phyloP scores from a whole-genome alignment of 2,888 invertebrate genomes.

The Nesidiocoris tenuis region DNA sequence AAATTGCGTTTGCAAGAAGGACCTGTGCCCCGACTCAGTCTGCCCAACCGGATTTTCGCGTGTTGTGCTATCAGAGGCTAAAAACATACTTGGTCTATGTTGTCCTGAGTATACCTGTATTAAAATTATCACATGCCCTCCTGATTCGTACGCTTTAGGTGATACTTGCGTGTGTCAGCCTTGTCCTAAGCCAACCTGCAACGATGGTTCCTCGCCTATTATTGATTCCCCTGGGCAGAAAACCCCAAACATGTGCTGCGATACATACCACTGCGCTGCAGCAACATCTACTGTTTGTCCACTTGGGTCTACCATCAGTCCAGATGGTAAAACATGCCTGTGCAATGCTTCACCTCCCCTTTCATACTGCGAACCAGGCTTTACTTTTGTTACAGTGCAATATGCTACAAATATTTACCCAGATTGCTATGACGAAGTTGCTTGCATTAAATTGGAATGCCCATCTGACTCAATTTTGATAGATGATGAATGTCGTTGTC shows the following conservation, averaged over 20 bases:
- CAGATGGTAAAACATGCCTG: background rate
- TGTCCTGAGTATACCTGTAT: background rate
- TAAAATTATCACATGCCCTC: background rate
- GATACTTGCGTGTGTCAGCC: background rate
- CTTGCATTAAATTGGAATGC: background rate
- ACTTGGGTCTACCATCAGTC: background rate
- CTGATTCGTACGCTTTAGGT: background rate
- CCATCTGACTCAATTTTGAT: background rate
- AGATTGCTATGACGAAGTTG: background rate
- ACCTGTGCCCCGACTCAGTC: background rate
- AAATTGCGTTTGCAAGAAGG: background rate
- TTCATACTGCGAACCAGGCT: background rate
- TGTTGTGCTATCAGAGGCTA: background rate
- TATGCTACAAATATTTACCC: constrained; percentile 2
- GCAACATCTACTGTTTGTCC: no score
- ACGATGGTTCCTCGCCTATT: background rate
- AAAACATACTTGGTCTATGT: background rate
- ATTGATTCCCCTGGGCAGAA: background rate
- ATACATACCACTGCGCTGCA: background rate
- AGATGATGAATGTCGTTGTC: background rate
- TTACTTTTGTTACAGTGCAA: background rate
- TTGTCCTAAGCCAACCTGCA: background rate
- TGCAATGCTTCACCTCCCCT: no score
- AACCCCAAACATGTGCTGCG: background rate
- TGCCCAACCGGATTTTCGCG: background rate